Evolutionary conservation across 35 echinoderm and acorn worm genomes (phyloP).

Genomic region (Hemicentrotus pulcherrimus): DNA sequence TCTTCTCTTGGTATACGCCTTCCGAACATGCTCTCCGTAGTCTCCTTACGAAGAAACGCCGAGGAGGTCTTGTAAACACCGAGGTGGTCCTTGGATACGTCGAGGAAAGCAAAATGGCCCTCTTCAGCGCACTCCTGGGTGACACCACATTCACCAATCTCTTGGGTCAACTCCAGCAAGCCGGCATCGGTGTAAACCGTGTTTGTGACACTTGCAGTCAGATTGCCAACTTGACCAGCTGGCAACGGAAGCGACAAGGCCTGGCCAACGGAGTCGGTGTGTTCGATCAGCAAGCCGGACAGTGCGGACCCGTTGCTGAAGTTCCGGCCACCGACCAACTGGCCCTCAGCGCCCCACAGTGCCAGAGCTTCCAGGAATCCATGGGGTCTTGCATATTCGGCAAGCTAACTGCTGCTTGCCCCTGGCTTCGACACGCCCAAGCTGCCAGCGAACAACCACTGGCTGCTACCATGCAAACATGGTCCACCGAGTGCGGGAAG

Average conservation of each 20-base stretch:
- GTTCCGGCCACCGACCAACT: slow-evolving; percentile 8
- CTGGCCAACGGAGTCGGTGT: slow-evolving; percentile 31
- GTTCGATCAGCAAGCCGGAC: slow-evolving; percentile 8
- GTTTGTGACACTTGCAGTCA: slow-evolving; percentile 23
- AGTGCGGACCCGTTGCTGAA: slow-evolving; percentile 39
- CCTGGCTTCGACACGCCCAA: slow-evolving; percentile 13
- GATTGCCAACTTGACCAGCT: not conserved
- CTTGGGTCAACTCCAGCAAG: not conserved
- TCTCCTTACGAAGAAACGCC: not conserved
- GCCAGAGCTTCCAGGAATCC: slow-evolving; percentile 19
- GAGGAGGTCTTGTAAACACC: not conserved
- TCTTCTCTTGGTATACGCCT: slow-evolving; percentile 33
- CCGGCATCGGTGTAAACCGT: slow-evolving; percentile 18
- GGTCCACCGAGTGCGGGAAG: slow-evolving; percentile 30
- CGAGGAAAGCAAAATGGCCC: slow-evolving; percentile 32
- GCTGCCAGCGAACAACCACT: not conserved
- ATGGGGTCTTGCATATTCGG: slow-evolving; percentile 19
- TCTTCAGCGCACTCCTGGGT: slow-evolving; percentile 26
- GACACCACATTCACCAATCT: slow-evolving; percentile 22
- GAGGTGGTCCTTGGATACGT: slow-evolving; percentile 38
- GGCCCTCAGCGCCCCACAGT: slow-evolving; percentile 12
- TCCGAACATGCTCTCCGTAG: slow-evolving; percentile 35
- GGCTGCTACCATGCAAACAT: not conserved
- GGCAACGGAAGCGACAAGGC: slow-evolving; percentile 27
- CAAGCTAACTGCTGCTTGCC: not conserved